These are phyloP conservation scores for Corythaeola cristata DNA, from an alignment of 2,113 vertebrate genomes.

Conservation along the genomic window DNA sequence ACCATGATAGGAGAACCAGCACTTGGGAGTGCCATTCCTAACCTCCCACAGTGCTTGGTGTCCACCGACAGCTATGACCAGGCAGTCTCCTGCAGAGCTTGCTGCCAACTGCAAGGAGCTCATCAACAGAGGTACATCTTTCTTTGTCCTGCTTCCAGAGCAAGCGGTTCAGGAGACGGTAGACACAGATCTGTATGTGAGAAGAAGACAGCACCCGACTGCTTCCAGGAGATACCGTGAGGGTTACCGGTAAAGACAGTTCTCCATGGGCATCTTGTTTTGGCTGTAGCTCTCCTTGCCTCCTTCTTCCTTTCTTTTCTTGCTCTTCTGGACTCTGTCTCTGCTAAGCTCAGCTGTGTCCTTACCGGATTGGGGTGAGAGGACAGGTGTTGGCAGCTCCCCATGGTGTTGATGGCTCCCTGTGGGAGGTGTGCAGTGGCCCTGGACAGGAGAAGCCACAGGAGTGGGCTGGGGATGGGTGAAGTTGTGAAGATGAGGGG, in stretches of 20 bases:
- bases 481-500: neutral
- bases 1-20: neutral
- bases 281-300: neutral
- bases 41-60: accelerated
- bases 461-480: neutral
- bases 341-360: neutral
- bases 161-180: slow-evolving; percentile 58
- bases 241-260: neutral
- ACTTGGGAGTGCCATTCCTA: neutral
- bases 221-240: neutral
- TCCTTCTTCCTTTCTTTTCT: neutral
- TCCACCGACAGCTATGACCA: neutral
- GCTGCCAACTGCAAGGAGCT: neutral
- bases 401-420: no score
- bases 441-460: neutral
- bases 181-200: slow-evolving; percentile 8
- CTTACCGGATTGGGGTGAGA: neutral
- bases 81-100: neutral
- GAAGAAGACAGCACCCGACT: neutral
- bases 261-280: neutral
- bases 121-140: neutral
- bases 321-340: neutral
- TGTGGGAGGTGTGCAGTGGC: no score
- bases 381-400: neutral
- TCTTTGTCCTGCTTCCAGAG: slow-evolving; percentile 46